Conservation (phyloP, 2,888 invertebrate genomes). For the Cataglyphis cursor region DNA sequence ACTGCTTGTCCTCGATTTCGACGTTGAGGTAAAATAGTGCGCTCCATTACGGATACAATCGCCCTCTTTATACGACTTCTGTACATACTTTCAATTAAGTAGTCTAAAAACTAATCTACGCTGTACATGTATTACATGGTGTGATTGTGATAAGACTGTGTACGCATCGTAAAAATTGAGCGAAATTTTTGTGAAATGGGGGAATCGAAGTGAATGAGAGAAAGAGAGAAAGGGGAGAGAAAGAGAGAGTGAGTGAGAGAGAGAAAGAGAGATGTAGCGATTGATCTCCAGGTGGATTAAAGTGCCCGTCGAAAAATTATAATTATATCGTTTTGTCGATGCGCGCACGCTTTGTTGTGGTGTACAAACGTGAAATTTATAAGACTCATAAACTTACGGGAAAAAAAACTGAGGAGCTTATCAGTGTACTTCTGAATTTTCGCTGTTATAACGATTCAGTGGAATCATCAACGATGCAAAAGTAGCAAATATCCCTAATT, state of each 20-base stretch:
- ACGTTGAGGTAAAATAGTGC: constrained; percentile 90
- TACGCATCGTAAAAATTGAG: constrained; percentile 70
- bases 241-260: not conserved
- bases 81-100: constrained; percentile 82
- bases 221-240: not conserved
- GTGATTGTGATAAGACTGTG: constrained; percentile 86
- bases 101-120: constrained; percentile 76
- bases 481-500: constrained; percentile 24
- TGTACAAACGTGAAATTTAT: constrained; percentile 81
- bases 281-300: constrained; percentile 73
- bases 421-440: constrained; percentile 76
- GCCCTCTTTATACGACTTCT: constrained; percentile 74
- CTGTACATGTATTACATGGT: constrained; percentile 84
- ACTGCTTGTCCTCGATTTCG: constrained; percentile 98
- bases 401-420: constrained; percentile 77
- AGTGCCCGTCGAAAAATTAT: constrained; percentile 69
- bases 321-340: constrained; percentile 67
- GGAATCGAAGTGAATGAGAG: not conserved
- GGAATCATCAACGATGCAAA: constrained; percentile 68
- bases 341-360: constrained; percentile 75
- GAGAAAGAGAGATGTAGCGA: constrained; percentile 29
- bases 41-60: constrained; percentile 50
- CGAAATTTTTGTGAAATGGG: constrained; percentile 47
- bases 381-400: constrained; percentile 79
- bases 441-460: constrained; percentile 73